These are phyloP conservation scores for Sinohyriopsis cumingii DNA, from an alignment of 2,888 invertebrate genomes.

Conservation along the genomic window DNA sequence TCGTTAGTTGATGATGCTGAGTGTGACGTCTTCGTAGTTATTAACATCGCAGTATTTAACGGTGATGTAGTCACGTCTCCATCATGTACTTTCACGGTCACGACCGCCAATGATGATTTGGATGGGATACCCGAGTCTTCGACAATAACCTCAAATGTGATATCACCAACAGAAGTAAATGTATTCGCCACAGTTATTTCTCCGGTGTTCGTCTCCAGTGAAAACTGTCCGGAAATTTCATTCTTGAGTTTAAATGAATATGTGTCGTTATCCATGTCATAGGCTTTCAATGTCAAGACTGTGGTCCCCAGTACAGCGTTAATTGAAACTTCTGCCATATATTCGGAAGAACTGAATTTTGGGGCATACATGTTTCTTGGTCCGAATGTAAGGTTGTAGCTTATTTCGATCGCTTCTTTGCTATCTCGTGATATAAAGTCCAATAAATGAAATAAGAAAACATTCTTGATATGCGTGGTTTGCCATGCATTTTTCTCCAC, in stretches of 20 bases:
- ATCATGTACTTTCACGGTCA: conserved; percentile 8
- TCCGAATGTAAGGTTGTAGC: conserved; percentile 24
- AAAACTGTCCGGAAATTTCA: background rate
- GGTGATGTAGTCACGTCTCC: background rate
- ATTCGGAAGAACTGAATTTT: conserved; percentile 12
- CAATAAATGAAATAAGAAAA: conserved; percentile 25
- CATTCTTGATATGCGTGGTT: conserved; percentile 29
- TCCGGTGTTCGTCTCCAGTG: conserved; percentile 7
- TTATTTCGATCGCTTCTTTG: background rate
- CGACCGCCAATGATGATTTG: conserved; percentile 1
- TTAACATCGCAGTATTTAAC: no score
- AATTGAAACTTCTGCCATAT: background rate
- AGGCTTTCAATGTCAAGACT: conserved; percentile 11
- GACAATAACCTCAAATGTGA: conserved; percentile 6
- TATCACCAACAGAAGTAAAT: background rate
- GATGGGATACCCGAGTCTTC: conserved; percentile 22
- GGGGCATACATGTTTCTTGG: conserved; percentile 24
- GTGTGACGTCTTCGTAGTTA: no score
- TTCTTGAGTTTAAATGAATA: conserved; percentile 1
- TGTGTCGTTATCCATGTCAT: conserved; percentile 15
- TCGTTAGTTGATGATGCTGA: no score
- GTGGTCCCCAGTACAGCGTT: background rate
- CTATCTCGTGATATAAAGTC: conserved; percentile 9
- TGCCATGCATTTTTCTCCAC: conserved; percentile 32
- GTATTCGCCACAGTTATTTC: background rate